These are phyloP conservation scores for Mesorhabditis spiculigera DNA, from an alignment of 2,888 invertebrate genomes.

Conservation along the genomic window DNA sequence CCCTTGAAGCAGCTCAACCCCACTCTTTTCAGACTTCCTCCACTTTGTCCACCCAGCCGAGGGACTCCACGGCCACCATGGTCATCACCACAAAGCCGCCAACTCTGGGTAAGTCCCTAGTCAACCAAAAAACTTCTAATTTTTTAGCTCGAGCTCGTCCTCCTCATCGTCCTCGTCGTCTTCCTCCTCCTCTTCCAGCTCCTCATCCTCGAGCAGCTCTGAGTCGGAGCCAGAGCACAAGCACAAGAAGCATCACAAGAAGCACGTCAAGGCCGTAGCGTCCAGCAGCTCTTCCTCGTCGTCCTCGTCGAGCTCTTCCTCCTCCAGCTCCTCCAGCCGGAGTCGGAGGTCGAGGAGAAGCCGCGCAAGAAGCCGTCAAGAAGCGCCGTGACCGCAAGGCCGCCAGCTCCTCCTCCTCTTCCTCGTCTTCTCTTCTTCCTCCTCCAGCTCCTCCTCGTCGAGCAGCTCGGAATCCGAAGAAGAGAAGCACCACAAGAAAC, in stretches of 20 bases:
- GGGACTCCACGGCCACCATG: neutral
- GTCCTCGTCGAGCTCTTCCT: neutral
- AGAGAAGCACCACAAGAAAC: too few relatives aligned
- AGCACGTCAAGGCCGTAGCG: neutral
- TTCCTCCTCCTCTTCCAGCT: neutral
- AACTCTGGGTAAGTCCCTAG: neutral
- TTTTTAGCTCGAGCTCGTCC: conserved; percentile 1
- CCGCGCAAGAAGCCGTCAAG: neutral
- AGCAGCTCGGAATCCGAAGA: too few relatives aligned
- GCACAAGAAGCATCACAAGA: neutral
- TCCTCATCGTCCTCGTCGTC: neutral
- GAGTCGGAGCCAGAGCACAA: conserved; percentile 6
- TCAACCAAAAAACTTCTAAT: neutral
- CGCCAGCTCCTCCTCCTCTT: too few relatives aligned
- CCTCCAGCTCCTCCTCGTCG: too few relatives aligned
- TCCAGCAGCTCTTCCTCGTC: neutral
- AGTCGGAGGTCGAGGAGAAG: too few relatives aligned
- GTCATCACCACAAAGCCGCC: conserved; percentile 1
- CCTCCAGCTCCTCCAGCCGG: neutral
- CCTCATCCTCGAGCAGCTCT: neutral
- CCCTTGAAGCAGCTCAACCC: neutral
- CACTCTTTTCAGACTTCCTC: conserved; percentile 1
- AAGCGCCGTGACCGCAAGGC: neutral
- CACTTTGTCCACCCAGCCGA: conserved; percentile 3
- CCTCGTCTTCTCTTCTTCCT: too few relatives aligned